phyloP scores from a whole-genome alignment of 1,140 invertebrate species.

The Whitmania pigra region DNA sequence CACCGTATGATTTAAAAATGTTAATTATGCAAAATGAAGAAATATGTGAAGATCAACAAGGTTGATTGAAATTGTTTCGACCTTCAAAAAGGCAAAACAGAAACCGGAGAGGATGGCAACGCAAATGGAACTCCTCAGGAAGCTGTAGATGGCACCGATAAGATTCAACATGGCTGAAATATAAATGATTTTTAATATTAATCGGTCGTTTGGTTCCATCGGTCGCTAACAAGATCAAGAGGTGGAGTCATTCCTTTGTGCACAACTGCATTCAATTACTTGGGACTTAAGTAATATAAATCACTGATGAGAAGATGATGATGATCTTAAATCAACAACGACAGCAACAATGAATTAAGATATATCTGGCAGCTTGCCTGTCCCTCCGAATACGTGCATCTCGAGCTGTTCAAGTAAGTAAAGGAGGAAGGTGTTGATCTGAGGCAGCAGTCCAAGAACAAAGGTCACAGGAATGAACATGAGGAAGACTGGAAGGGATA shows the following conservation, averaged over 20 bases:
- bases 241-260: conserved; percentile 18
- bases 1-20: too few species aligned
- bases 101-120: conserved; percentile 74
- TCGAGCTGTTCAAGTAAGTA: conserved; percentile 89
- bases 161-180: conserved; percentile 67
- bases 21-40: too few species aligned
- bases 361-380: conserved; percentile 42
- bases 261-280: not conserved
- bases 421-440: conserved; percentile 91
- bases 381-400: conserved; percentile 93
- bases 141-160: conserved; percentile 67
- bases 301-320: too few species aligned
- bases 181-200: too few species aligned
- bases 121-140: conserved; percentile 64
- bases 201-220: too few species aligned
- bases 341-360: too few species aligned
- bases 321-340: too few species aligned
- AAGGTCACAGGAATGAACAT: conserved; percentile 83
- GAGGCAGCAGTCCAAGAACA: conserved; percentile 82
- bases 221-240: too few species aligned
- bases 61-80: not conserved
- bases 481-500: conserved; percentile 52
- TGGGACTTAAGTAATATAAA: too few species aligned
- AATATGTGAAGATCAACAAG: too few species aligned
- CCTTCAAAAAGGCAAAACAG: conserved; percentile 53